Evolutionary conservation across 2,888 invertebrate species (phyloP), one percentile per base, ranked within the genome.

Genomic region (Sepiola atlantica): DNA sequence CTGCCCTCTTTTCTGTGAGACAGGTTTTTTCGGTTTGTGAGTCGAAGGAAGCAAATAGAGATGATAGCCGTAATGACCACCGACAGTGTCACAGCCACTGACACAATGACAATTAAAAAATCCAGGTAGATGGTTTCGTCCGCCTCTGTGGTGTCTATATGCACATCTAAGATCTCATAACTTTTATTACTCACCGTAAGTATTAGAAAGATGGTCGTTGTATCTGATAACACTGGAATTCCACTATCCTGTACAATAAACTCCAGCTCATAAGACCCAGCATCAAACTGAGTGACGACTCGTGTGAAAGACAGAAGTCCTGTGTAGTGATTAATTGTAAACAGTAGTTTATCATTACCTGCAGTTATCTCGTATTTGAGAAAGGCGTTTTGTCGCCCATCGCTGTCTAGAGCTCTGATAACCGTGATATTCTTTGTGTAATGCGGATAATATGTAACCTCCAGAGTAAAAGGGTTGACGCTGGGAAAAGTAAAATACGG

Each of bases 281-380:
- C 32, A 14, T 77, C 77, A 77, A 77, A 32, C 32, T 77, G 77
- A 77, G 77, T 77, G n/a, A 77, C 77, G 14, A 77, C 77, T 16
- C 77, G 77, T 8, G 77, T 77, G n/a, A 77, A 77, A 77, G 77
- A 77, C 77, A 77, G n/a, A 77, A 77, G 77, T 77, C 77, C 77
- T 16, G 77, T 77, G n/a, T 77, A 77, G 77, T 77, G 77, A 77
- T 77, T 77, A 32, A 77, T 77, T n/a, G 77, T 77, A 77, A 77
- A 77, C 32, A 77, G 77, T 12, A 77, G 77, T n/a, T 77, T 77
- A 77, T 77, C 77, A n/a, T 77, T 77, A 77, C 77, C 77, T 77
- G 77, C 77, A 77, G n/a, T 77, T 32, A 77, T 77, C 77, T 77
- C 77, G n/a, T 77, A 77, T 77, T 77, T 77, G 77, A 77, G 77